Evolutionary conservation across 2,888 invertebrate genomes (phyloP).

Genomic region (Pterostichus madidus): DNA sequence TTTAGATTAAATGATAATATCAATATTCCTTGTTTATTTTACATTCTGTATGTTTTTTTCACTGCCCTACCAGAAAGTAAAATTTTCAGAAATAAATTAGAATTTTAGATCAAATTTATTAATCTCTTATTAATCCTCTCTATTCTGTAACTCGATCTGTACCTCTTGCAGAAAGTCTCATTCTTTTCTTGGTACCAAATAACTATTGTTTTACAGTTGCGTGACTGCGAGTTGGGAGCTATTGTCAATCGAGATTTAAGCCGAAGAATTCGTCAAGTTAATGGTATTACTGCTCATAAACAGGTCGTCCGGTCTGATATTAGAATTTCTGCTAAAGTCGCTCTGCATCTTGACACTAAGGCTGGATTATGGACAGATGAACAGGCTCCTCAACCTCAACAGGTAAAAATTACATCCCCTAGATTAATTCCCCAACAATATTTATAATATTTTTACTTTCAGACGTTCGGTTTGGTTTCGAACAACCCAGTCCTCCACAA

Average conservation of each 20-base stretch:
- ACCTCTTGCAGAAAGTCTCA: too few relatives aligned
- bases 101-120: too few relatives aligned
- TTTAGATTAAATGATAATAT: too few relatives aligned
- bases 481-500: slow-evolving; percentile 97
- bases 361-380: slow-evolving; percentile 87
- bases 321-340: slow-evolving; percentile 93
- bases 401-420: slow-evolving; percentile 69
- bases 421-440: neutral
- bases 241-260: slow-evolving; percentile 98
- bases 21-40: too few relatives aligned
- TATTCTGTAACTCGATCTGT: too few relatives aligned
- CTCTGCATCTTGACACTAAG: slow-evolving; percentile 92
- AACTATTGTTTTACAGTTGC: slow-evolving; percentile 80
- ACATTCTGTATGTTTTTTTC: too few relatives aligned
- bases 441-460: slow-evolving; percentile 64
- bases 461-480: slow-evolving; percentile 86
- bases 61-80: too few relatives aligned
- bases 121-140: too few relatives aligned
- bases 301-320: slow-evolving; percentile 95
- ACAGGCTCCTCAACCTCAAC: slow-evolving; percentile 75
- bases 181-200: neutral
- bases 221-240: slow-evolving; percentile 95
- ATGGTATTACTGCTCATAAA: slow-evolving; percentile 93
- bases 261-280: slow-evolving; percentile 94
- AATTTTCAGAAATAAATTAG: too few relatives aligned